A percentile compares a stretch with the other conserved stretches of the same genome.
Evolutionary conservation across 1,140 invertebrate genomes (phyloP).

Genomic region (Goniozus legneri): DNA sequence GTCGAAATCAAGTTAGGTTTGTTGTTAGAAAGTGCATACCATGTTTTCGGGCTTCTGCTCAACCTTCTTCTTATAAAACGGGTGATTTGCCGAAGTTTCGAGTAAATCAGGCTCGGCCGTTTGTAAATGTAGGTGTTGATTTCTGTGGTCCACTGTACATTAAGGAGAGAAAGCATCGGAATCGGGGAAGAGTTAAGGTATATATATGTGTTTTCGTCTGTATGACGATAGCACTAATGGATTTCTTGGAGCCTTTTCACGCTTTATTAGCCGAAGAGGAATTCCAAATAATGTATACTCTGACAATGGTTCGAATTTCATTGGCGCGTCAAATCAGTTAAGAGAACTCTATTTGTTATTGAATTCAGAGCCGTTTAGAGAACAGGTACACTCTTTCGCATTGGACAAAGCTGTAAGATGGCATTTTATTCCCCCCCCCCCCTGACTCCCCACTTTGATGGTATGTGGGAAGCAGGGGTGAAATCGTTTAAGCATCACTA

Average conservation of each 20-base stretch:
- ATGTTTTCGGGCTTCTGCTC: constrained; percentile 15
- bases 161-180: constrained; percentile 10
- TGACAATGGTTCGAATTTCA: constrained; percentile 18
- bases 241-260: constrained; percentile 16
- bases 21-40: constrained; percentile 22
- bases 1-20: constrained; percentile 1
- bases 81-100: constrained; percentile 34
- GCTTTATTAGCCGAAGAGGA: constrained; percentile 27
- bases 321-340: constrained; percentile 7
- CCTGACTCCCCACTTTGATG: constrained; percentile 14
- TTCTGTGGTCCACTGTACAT: constrained; percentile 42
- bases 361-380: neutral
- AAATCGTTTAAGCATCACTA: constrained; percentile 23
- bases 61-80: constrained; percentile 28
- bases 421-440: constrained; percentile 15
- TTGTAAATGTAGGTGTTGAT: constrained; percentile 40
- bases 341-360: neutral
- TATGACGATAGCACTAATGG: constrained; percentile 6
- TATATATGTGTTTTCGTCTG: constrained; percentile 2
- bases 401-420: neutral
- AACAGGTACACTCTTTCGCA: neutral
- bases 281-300: constrained; percentile 44
- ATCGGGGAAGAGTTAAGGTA: neutral
- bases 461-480: constrained; percentile 20
- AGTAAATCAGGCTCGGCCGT: constrained; percentile 26